Conservation (phyloP, 1,140 invertebrate genomes). For the Sycophila sp. region DNA sequence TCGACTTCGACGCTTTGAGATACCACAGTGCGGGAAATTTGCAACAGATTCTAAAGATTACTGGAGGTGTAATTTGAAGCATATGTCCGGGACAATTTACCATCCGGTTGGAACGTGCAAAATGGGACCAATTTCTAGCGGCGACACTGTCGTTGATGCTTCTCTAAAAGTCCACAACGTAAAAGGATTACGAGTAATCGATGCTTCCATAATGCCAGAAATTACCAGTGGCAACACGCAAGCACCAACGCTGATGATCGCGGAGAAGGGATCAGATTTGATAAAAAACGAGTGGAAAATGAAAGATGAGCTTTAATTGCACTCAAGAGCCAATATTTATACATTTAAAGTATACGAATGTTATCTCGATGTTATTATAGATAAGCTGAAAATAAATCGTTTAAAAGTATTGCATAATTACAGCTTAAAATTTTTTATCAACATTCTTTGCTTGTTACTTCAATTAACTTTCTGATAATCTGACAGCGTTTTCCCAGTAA, state of each 20-base stretch:
- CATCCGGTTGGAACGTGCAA: slow-evolving; percentile 65
- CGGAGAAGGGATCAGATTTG: slow-evolving; percentile 86
- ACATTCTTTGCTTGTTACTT: too few relatives aligned
- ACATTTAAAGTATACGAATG: too few relatives aligned
- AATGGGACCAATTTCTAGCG: slow-evolving; percentile 67
- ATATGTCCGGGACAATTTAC: slow-evolving; percentile 62
- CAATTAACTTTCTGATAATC: too few relatives aligned
- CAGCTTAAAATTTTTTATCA: too few relatives aligned
- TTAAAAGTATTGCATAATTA: too few relatives aligned
- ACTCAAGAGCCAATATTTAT: not conserved
- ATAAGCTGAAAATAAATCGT: too few relatives aligned
- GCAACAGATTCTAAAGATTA: slow-evolving; percentile 60
- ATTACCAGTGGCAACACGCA: slow-evolving; percentile 85
- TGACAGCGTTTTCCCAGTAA: too few relatives aligned
- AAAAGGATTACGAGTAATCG: slow-evolving; percentile 76
- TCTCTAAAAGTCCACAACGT: slow-evolving; percentile 78
- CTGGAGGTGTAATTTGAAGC: slow-evolving; percentile 66
- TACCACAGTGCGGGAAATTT: slow-evolving; percentile 44
- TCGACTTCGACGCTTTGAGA: slow-evolving; percentile 27
- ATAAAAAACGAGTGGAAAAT: slow-evolving; percentile 78
- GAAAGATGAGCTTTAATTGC: slow-evolving; percentile 43
- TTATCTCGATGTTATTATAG: too few relatives aligned
- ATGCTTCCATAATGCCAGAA: slow-evolving; percentile 81
- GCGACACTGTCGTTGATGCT: slow-evolving; percentile 77
- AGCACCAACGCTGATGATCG: slow-evolving; percentile 88